Evolutionary conservation across 2,888 invertebrate genomes (phyloP), one percentile per base, ranked within the genome.

Genomic region (Pyrgus malvae): DNA sequence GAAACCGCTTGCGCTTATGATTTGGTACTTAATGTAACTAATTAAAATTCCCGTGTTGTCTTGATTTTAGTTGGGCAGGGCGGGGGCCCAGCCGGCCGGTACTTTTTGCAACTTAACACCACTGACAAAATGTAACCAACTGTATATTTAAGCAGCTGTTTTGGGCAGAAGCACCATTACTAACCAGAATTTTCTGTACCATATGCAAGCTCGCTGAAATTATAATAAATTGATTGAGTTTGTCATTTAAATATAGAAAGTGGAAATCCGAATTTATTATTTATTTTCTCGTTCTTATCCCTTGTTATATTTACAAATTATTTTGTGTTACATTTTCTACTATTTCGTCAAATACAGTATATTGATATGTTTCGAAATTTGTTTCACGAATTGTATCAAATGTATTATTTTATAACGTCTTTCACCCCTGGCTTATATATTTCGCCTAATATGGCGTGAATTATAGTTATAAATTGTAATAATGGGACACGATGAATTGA

Each of bases 11-110:
- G 62, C 64, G 61, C 64, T 49, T 58, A 41, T 65, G 55, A 51
- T 59, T 63, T 59, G 61, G 49, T 29, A 49, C 19, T 50, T 55
- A 60, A 56, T 59, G 56, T 63, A 59, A 63, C 60, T 66, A 66
- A 66, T 66, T 64, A 61, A 67, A 64, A 66, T 67, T 60, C 63
- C 62, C 41, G 46, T 61, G 58, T 63, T 60, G 58, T 63, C 62
- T 65, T 63, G 62, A 65, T 64, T 63, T 63, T 61, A 60, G 59
- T 65, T 56, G 57, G 59, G 50, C 61, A 56, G 53, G 57, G 58
- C 58, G 56, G 58, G n/a, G 48, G 59, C 55, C 8, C 37, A 12
- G 45, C 3, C 37, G 21, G 45, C 37, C 53, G 27, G 17, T 44
- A 44, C 33, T 42, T 51, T 53, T 44, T 53, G 37, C 29, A 37